A percentile compares a stretch with the other conserved stretches of the same genome.
Conservation (phyloP, 2,888 invertebrate genomes). For the Coenonympha glycerion region DNA sequence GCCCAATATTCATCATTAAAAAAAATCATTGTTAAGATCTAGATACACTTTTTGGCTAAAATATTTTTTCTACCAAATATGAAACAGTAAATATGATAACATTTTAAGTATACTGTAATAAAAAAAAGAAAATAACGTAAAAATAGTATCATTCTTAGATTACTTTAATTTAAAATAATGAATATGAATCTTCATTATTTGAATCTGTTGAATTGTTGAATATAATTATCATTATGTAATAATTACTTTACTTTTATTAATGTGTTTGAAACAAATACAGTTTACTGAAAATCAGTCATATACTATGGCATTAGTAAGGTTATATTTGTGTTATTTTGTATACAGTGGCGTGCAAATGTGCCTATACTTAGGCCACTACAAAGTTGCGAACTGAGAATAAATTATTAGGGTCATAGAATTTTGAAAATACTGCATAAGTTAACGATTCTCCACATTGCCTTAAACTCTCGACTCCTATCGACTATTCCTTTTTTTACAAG, state of each 20-base stretch:
- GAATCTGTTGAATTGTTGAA: conserved; percentile 2
- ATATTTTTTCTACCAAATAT: too few species aligned
- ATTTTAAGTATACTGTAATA: background rate
- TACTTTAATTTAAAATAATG: background rate
- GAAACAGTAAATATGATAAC: background rate
- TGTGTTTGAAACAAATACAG: background rate
- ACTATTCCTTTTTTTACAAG: too few species aligned
- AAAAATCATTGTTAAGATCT: too few species aligned
- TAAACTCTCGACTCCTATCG: too few species aligned
- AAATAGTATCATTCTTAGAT: background rate
- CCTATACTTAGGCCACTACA: too few species aligned
- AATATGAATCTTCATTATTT: background rate
- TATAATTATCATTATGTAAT: background rate
- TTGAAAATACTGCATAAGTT: too few species aligned
- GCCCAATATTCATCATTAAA: too few species aligned
- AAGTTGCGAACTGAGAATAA: too few species aligned
- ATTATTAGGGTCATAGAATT: too few species aligned
- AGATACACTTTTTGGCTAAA: too few species aligned
- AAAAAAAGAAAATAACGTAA: background rate
- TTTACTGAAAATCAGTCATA: background rate
- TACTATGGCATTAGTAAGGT: background rate
- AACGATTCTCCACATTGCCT: too few species aligned
- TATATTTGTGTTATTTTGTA: conserved; percentile 1
- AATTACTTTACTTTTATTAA: background rate
- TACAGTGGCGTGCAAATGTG: background rate